Percentiles rank a stretch among this genome's conserved stretches.
Evolutionary conservation across 2,888 invertebrate genomes (phyloP).

Genomic region (Himalopsyche kuldschensis): DNA sequence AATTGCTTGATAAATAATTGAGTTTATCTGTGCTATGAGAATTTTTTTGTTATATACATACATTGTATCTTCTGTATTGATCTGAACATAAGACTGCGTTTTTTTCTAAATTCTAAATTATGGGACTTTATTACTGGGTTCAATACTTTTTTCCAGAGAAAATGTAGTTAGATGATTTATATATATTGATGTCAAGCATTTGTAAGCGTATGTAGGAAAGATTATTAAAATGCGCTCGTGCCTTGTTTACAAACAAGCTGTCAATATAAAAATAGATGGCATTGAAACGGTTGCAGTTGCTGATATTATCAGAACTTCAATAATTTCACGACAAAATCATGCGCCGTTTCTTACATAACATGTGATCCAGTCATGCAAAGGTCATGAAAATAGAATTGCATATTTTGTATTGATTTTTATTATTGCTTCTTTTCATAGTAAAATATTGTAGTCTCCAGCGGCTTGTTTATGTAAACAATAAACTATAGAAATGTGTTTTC

Average conservation of each 20-base stretch:
- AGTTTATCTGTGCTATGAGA: too few relatives aligned
- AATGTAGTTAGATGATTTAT: not conserved
- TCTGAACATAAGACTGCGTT: too few relatives aligned
- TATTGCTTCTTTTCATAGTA: not conserved
- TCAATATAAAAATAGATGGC: not conserved
- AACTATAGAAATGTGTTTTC: not conserved
- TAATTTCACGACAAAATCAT: not conserved
- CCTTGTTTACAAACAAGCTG: not conserved
- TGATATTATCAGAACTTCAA: not conserved
- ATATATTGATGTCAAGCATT: not conserved
- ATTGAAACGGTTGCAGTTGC: not conserved
- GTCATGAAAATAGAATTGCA: slow-evolving; percentile 5
- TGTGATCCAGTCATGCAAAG: not conserved
- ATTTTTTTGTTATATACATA: too few relatives aligned
- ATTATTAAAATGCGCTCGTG: not conserved
- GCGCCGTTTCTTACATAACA: not conserved
- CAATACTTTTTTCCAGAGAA: not conserved
- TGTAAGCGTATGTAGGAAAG: not conserved
- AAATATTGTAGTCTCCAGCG: not conserved
- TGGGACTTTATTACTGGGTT: too few relatives aligned
- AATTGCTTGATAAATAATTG: too few relatives aligned
- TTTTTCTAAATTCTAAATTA: too few relatives aligned
- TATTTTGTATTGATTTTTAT: not conserved
- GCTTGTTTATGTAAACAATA: not conserved
- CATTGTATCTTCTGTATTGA: too few relatives aligned